Conservation (phyloP, 2,113 vertebrate genomes). For the Anoura caudifer region DNA sequence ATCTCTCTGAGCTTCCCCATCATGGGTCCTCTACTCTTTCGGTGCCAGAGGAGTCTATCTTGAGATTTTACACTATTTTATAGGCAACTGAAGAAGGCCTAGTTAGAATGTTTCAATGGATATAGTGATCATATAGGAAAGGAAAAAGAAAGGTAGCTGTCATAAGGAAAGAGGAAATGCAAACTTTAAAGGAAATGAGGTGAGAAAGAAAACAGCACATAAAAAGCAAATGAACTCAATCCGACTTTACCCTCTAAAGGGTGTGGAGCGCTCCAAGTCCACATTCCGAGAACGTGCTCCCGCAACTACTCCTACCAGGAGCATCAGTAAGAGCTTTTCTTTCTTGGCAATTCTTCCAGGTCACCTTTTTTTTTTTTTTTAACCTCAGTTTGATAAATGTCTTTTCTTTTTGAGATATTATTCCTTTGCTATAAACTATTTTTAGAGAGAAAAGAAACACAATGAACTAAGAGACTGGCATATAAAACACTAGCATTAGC, state of each 20-base stretch:
- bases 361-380: constrained; percentile 27
- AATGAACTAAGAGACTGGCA: constrained; percentile 68
- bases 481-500: constrained; percentile 69
- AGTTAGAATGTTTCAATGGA: constrained; percentile 4
- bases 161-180: neutral
- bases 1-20: constrained; percentile 14
- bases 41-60: neutral
- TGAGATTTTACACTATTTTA: constrained; percentile 10
- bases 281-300: neutral
- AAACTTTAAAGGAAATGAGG: constrained; percentile 1
- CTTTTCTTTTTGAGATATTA: constrained; percentile 64
- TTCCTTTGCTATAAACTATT: constrained; percentile 58
- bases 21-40: neutral
- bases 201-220: neutral
- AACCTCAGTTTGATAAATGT: constrained; percentile 45
- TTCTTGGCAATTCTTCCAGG: constrained; percentile 7
- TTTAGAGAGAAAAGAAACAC: constrained; percentile 25
- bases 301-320: neutral
- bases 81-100: neutral
- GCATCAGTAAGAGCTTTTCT: constrained; percentile 42
- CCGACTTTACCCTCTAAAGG: neutral
- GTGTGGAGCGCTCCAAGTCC: neutral
- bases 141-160: constrained; percentile 28
- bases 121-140: constrained; percentile 1
- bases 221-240: neutral